Base-by-base conservation (phyloP, 2,113 vertebrate species). In the Gymnocephalus cernua region DNA sequence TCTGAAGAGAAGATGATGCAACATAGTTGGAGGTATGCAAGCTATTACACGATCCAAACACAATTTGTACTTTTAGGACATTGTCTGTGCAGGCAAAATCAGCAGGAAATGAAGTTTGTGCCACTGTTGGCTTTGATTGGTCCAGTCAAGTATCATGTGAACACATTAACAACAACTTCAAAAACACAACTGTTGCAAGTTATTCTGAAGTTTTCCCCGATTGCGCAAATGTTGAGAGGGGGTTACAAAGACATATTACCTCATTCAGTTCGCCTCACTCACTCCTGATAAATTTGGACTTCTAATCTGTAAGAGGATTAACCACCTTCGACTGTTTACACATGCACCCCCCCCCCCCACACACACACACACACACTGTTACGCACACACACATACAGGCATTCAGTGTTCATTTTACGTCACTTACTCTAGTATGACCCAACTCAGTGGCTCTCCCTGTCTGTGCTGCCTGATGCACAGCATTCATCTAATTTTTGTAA, bases 261-360 rank as follows among this genome's bases (percentile, higher is more conserved):
- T 71, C 50, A 16, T 84, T 89, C 80, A 88, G 87, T 90, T 90
- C 81, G 75, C 83, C 64, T 74, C 83, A 74, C 82, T 88, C 79
- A 82, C 84, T 86, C 73, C 77, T 73, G 87, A 89, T 94, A 90
- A 93, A 91, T 94, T 89, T 91, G 89, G 89, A 91, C 64, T 84
- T 92, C 72, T 94, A 94, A 94, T 93, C 93, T 94, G 74, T 94
- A 94, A 94, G 87, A 87, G 90, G 91, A 93, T 94, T 93, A 94
- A 72, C 79, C 86, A 88, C 91, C 93, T 87, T 83, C 87, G 78
- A n/a, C 82, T 68, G 74, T 89, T 89, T 82, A 77, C 64, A 59
- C 86, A 71, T 45, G 73, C 81, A 77, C 75, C 79, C 70, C 64
- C 80, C 65, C 27, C 81, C 76, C 53, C 27, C 15, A 45, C 41